Evolutionary conservation across 2,113 vertebrate species (phyloP).

Genomic region (Sinocyclocheilus rhinocerous): DNA sequence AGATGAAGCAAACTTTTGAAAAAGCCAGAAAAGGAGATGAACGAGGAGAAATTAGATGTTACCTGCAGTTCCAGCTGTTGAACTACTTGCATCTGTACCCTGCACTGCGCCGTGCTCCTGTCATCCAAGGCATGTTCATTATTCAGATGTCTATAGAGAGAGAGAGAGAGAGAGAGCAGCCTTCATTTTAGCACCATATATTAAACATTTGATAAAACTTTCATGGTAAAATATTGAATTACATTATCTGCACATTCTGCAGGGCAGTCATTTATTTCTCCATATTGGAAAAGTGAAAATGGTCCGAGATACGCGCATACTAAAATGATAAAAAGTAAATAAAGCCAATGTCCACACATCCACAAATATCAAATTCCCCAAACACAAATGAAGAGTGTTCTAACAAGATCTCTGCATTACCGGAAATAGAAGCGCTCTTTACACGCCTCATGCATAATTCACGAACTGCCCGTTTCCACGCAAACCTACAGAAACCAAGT

Average conservation of each 20-base stretch:
- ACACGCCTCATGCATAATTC: constrained; percentile 62
- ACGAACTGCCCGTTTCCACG: constrained; percentile 56
- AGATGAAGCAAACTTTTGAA: not conserved
- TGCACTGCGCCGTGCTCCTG: constrained; percentile 99
- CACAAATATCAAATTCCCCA: constrained; percentile 46
- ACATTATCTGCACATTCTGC: constrained; percentile 44
- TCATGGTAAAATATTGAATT: constrained; percentile 47
- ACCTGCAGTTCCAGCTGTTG: constrained; percentile 99
- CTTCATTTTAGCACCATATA: constrained; percentile 47
- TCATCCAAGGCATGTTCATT: constrained; percentile 99
- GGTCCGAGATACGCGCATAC: constrained; percentile 25
- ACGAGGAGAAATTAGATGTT: constrained; percentile 58
- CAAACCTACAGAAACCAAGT: constrained; percentile 51
- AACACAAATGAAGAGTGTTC: constrained; percentile 36
- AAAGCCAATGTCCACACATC: constrained; percentile 33
- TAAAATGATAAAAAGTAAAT: constrained; percentile 51
- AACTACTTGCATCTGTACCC: constrained; percentile 99
- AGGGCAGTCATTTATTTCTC: constrained; percentile 41
- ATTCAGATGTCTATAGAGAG: constrained; percentile 96
- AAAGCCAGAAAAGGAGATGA: constrained; percentile 19
- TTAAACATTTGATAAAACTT: constrained; percentile 56
- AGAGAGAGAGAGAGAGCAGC: constrained; percentile 37
- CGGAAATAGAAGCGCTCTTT: constrained; percentile 52
- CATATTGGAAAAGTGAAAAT: constrained; percentile 33
- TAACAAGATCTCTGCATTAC: constrained; percentile 43